Base-by-base conservation (phyloP, 37 sponge, comb jelly and placozoan species). In the Spongilla lacustris region DNA sequence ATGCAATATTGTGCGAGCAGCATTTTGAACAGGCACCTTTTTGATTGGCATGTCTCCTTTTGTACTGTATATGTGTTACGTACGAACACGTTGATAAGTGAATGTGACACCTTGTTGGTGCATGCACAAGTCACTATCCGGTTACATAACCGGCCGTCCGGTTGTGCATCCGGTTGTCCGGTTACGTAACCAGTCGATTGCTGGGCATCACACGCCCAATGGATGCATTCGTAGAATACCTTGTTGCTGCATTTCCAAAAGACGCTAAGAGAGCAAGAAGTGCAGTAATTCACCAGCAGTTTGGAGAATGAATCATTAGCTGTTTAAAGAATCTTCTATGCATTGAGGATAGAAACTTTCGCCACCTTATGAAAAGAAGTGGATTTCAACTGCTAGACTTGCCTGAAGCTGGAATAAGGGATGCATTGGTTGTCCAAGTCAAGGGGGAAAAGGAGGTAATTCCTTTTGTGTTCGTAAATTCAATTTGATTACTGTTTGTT, bases 381-480 rank as follows among this genome's bases (percentile, higher is more conserved):
- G 58, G 58, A 58, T 58, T 58, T 58, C 58, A 58, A 58, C 58
- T 58, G 58, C 58, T 58, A 17, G 58, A 58, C 58, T 58, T 58
- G 58, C 58, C 58, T 58, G 58, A 58, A 58, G 21, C 58, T 58
- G 58, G 58, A 58, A 58, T 58, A 58, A 58, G 58, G 58, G 58
- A 58, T 58, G 58, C 58, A 58, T 58, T 58, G 58, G 58, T 58
- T 58, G 58, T 58, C 58, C 58, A 58, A 58, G 58, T 58, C 58
- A 58, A 58, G n/a, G 58, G 58, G 58, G 58, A 58, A 58, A 58
- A 58, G 58, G 58, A 58, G 58, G 58, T 58, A 58, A 58, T 58
- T 58, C 58, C 14, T 58, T 58, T 14, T 58, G 58, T 58, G 58
- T 58, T 58, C 4, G 58, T 58, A 58, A n/a, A n/a, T n/a, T n/a